Conservation (phyloP, 1,140 invertebrate genomes). For the Parasteatoda tepidariorum region DNA sequence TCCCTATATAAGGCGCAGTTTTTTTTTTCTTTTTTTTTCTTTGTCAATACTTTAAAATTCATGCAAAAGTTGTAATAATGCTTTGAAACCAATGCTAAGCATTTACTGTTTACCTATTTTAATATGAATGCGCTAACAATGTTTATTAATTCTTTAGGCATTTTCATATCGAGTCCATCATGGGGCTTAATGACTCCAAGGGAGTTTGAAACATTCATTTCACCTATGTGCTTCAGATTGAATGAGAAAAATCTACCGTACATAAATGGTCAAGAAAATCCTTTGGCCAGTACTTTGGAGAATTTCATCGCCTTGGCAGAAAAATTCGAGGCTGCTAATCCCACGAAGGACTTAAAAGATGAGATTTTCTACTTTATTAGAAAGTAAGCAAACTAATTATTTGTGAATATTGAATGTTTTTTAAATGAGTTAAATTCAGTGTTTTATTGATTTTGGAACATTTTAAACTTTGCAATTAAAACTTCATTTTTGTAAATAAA, state of each 20-base stretch:
- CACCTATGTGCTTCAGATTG: background rate
- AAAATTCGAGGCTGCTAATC: constrained; percentile 41
- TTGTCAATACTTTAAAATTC: too few species aligned
- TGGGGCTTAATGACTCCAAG: background rate
- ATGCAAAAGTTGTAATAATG: too few species aligned
- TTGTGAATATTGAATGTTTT: too few species aligned
- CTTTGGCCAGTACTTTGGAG: constrained; percentile 22
- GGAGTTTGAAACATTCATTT: background rate
- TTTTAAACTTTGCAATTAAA: too few species aligned
- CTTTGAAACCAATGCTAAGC: too few species aligned
- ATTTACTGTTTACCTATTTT: too few species aligned
- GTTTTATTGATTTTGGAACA: too few species aligned
- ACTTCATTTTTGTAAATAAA: too few species aligned
- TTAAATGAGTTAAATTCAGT: too few species aligned
- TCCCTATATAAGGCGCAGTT: too few species aligned
- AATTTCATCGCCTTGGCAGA: constrained; percentile 45
- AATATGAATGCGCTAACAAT: too few species aligned
- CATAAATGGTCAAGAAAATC: constrained; percentile 26
- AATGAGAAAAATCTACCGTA: background rate
- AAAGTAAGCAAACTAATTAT: constrained; percentile 20
- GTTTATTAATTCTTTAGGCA: background rate
- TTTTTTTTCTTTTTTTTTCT: too few species aligned
- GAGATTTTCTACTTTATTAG: constrained; percentile 17
- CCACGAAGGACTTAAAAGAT: background rate
- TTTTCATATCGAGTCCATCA: background rate